Conservation (phyloP, 2,113 vertebrate genomes). For the Callocephalon fimbriatum region DNA sequence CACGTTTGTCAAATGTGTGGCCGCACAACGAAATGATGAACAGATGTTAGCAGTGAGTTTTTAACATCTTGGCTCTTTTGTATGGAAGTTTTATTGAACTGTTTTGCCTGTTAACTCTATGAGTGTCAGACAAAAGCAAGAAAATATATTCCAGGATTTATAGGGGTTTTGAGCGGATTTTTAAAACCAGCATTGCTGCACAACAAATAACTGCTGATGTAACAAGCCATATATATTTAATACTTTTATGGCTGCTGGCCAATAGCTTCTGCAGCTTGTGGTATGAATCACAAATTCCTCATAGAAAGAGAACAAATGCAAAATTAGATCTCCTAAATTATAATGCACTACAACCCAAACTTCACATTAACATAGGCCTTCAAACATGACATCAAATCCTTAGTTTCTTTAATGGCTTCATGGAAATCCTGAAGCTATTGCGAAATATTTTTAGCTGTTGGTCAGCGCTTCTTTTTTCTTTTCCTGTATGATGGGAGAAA, state of each 20-base stretch:
- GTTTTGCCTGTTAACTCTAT: conserved; percentile 77
- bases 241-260: conserved; percentile 31
- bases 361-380: background rate
- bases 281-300: conserved; percentile 12
- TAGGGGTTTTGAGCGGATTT: conserved; percentile 48
- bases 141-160: conserved; percentile 41
- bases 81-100: conserved; percentile 72
- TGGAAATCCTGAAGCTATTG: background rate
- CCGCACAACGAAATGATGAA: conserved; percentile 73
- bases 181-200: background rate
- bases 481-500: background rate
- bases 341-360: background rate
- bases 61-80: conserved; percentile 73
- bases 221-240: conserved; percentile 43
- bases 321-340: conserved; percentile 19
- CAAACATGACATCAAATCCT: background rate
- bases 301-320: conserved; percentile 20
- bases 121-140: conserved; percentile 41
- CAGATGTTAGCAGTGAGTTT: conserved; percentile 81
- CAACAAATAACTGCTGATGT: conserved; percentile 15
- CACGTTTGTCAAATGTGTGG: conserved; percentile 75
- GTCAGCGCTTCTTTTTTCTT: background rate
- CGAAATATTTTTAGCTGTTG: background rate
- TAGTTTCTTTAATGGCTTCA: conserved; percentile 2
- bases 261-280: background rate